Conservation (phyloP, 2,888 invertebrate species). For the Stegana nigrithorax region DNA sequence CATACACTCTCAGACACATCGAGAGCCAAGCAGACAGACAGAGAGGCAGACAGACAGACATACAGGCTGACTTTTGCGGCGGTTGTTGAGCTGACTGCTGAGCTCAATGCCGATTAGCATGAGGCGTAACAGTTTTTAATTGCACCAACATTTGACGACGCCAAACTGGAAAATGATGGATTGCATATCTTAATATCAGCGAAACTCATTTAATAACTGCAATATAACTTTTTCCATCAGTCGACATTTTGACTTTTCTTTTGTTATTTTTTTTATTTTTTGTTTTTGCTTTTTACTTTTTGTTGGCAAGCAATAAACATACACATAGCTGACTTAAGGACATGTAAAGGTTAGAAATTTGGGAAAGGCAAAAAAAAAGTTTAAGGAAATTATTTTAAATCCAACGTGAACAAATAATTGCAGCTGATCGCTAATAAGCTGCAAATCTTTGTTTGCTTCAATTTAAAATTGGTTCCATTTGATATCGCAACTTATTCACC, state of each 20-base stretch:
- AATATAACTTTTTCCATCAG: slow-evolving; percentile 25
- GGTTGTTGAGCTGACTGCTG: slow-evolving; percentile 26
- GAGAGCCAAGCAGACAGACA: too few relatives aligned
- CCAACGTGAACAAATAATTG: too few relatives aligned
- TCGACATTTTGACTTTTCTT: slow-evolving; percentile 7
- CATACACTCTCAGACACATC: too few relatives aligned
- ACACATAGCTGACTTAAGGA: not conserved
- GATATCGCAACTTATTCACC: too few relatives aligned
- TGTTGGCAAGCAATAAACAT: too few relatives aligned
- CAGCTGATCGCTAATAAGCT: too few relatives aligned
- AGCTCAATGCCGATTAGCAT: slow-evolving; percentile 54
- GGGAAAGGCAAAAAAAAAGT: too few relatives aligned
- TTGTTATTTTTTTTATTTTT: not conserved
- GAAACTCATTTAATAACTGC: slow-evolving; percentile 23
- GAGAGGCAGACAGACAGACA: too few relatives aligned
- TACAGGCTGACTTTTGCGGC: not conserved
- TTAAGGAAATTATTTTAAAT: too few relatives aligned
- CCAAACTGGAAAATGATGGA: slow-evolving; percentile 7
- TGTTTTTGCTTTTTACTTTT: not conserved
- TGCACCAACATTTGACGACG: slow-evolving; percentile 59
- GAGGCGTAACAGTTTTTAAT: slow-evolving; percentile 63
- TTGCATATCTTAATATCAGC: slow-evolving; percentile 10
- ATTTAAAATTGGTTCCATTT: too few relatives aligned
- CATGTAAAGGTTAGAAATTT: not conserved
- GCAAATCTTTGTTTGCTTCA: not conserved